Evolutionary conservation across 2,797 vertebrate genomes (phyloP), one percentile per base, ranked within the genome.

Genomic region (Balearica regulorum): DNA sequence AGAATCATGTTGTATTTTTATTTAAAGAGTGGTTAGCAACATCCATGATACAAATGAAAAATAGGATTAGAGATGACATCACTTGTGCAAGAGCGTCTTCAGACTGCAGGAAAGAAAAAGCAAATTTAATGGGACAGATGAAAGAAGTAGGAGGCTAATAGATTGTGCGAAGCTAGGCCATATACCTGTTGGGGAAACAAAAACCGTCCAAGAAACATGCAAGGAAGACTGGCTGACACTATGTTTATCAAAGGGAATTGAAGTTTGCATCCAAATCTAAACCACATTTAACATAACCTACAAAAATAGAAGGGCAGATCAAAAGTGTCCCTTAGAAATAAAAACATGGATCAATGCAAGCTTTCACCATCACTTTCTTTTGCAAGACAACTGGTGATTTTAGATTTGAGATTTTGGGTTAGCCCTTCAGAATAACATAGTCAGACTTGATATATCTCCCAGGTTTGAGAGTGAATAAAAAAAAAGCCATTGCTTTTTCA

Each of bases 1-100:
- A 97, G 97, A 97, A 97, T 96, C 95, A 77, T 85, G 96, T 87
- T 94, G 94, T 98, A 97, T 97, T 98, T 98, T 98, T 97, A 97
- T 98, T 97, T 98, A 97, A 98, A 96, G 97, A 96, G 90, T 82
- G 94, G 97, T 97, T 98, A 98, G 96, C 90, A 96, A 95, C 91
- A 97, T 94, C 90, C 84, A 85, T 37, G 87, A 97, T 98, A 98
- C 81, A 98, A 97, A 98, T 97, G 97, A 94, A 97, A 97, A 98
- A 93, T 22, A 87, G 79, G 73, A 98, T 98, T 96, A 96, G 89
- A 98, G 91, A 90, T 95, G 97, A 97, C 98, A 98, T 96, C 76
- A 93, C 57, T 93, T 81, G 82, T 95, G 96, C 80, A 95, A 97
- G 89, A 98, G 84, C 66, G 54, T 82, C 93, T 95, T 85, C 90